Conservation (phyloP, 2,888 invertebrate species). For the Archaeoteleia sp. region DNA sequence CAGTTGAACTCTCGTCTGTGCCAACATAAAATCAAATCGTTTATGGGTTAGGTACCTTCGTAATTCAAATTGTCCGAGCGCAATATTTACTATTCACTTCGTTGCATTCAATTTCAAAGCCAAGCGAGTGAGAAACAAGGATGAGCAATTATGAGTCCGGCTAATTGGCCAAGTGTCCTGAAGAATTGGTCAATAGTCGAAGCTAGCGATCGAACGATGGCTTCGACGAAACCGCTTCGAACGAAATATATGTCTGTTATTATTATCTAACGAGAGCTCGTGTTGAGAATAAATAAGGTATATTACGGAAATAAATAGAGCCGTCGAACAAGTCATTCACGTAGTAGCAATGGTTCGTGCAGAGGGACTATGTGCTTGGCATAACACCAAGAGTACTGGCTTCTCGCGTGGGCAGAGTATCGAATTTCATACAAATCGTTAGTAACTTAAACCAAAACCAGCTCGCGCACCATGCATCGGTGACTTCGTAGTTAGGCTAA, state of each 20-base stretch:
- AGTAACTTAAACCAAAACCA: slow-evolving; percentile 70
- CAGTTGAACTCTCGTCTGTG: slow-evolving; percentile 59
- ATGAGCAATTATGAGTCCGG: too few relatives aligned
- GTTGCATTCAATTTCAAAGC: slow-evolving; percentile 53
- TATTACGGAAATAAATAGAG: slow-evolving; percentile 68
- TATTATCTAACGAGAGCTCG: not conserved
- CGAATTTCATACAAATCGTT: slow-evolving; percentile 73
- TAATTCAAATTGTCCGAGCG: slow-evolving; percentile 72
- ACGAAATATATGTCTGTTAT: slow-evolving; percentile 2
- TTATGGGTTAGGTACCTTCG: slow-evolving; percentile 69
- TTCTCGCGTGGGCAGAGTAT: slow-evolving; percentile 66
- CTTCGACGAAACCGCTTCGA: not conserved
- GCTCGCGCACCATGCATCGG: slow-evolving; percentile 64
- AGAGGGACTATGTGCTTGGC: slow-evolving; percentile 31
- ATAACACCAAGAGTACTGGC: slow-evolving; percentile 12
- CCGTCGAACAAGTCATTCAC: slow-evolving; percentile 63
- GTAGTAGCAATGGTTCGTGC: slow-evolving; percentile 49
- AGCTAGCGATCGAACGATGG: not conserved
- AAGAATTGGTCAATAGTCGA: too few relatives aligned
- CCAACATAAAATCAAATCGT: slow-evolving; percentile 71
- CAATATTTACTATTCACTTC: slow-evolving; percentile 70
- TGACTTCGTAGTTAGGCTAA: slow-evolving; percentile 52
- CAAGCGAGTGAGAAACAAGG: not conserved
- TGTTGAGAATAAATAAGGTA: slow-evolving; percentile 53
- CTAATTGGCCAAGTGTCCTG: too few relatives aligned